These are phyloP conservation scores for Turritopsis rubra DNA, from an alignment of 30 jellyfish, hydroid and myxozoan genomes.

Conservation along the genomic window DNA sequence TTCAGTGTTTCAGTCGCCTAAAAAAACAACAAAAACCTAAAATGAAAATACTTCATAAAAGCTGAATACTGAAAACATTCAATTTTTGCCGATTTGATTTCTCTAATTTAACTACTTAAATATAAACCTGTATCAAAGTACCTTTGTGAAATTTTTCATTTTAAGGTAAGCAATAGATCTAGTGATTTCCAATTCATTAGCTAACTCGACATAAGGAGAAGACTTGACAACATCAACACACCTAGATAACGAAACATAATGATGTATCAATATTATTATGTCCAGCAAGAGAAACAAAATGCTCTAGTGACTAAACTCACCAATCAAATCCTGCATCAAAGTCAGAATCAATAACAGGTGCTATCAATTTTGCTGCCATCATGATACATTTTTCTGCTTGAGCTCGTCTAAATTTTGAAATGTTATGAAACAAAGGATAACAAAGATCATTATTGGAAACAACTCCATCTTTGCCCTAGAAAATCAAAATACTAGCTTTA, in stretches of 20 bases:
- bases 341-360: constrained; percentile 87
- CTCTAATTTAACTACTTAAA: background rate
- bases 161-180: constrained; percentile 81
- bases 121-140: background rate
- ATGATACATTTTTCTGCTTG: constrained; percentile 80
- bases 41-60: background rate
- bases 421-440: background rate
- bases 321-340: constrained; percentile 98
- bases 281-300: background rate
- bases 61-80: background rate
- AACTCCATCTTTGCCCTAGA: too few relatives aligned
- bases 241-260: constrained; percentile 34
- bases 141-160: constrained; percentile 92
- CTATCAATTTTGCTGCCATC: constrained; percentile 78
- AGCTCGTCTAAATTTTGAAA: constrained; percentile 72
- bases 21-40: background rate
- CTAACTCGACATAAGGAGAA: constrained; percentile 77
- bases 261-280: background rate
- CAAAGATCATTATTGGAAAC: background rate
- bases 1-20: constrained; percentile 89
- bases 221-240: constrained; percentile 80
- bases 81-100: background rate
- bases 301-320: constrained; percentile 36
- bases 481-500: background rate
- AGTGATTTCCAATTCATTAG: constrained; percentile 94